These are phyloP conservation scores for Australoheros scitulus DNA, from an alignment of 2,113 vertebrate genomes.

Conservation along the genomic window DNA sequence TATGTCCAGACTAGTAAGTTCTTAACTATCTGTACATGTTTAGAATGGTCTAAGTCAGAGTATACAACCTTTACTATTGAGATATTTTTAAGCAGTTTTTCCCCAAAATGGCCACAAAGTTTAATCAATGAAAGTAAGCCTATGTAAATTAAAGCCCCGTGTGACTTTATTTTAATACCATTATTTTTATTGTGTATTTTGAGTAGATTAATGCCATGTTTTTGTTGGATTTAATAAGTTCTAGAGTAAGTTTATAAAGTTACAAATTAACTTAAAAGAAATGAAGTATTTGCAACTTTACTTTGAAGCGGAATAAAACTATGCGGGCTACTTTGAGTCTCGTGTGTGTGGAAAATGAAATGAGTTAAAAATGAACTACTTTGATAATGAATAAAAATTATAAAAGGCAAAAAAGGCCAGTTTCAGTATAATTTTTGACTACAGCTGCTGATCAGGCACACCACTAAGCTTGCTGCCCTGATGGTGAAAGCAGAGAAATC, in stretches of 20 bases:
- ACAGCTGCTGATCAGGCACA: too few relatives aligned
- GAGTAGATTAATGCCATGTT: background rate
- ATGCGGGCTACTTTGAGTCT: background rate
- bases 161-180: rapidly evolving
- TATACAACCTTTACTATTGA: too few relatives aligned
- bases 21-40: background rate
- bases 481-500: too few relatives aligned
- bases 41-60: background rate
- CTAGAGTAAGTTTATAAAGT: too few relatives aligned
- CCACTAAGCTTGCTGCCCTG: too few relatives aligned
- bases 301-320: background rate
- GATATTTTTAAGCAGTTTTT: background rate
- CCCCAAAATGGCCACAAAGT: background rate
- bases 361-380: too few relatives aligned
- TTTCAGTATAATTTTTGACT: too few relatives aligned
- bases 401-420: too few relatives aligned
- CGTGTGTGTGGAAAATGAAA: background rate
- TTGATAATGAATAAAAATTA: too few relatives aligned
- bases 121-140: background rate
- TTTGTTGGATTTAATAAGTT: too few relatives aligned
- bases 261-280: too few relatives aligned
- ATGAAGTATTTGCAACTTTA: too few relatives aligned
- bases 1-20: conserved; percentile 13
- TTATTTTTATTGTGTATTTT: background rate
- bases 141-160: background rate